phyloP scores from a whole-genome alignment of 2,888 invertebrate species.

The Romanomermis culicivorax region DNA sequence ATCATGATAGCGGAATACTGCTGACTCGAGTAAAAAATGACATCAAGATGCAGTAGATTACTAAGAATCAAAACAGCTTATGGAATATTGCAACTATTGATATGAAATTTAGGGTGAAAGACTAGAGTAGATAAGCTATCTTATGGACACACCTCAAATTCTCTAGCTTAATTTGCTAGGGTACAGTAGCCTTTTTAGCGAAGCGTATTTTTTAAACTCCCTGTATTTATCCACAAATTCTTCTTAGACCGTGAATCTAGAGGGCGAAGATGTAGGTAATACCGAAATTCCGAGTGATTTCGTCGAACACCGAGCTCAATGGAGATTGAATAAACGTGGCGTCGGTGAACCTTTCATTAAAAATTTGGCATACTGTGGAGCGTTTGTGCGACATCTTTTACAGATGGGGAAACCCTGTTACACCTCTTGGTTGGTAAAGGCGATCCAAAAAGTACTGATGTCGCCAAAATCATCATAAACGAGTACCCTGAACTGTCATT shows the following conservation, averaged over 20 bases:
- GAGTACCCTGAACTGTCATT: slow-evolving; percentile 70
- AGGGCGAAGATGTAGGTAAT: background rate
- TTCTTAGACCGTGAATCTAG: background rate
- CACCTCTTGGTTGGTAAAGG: slow-evolving; percentile 87
- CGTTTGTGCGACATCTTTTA: background rate
- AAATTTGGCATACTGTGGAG: background rate
- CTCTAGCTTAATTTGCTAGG: too few relatives aligned
- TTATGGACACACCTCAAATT: too few relatives aligned
- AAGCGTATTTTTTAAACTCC: too few relatives aligned
- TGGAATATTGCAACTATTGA: too few relatives aligned
- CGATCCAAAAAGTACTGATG: slow-evolving; percentile 53
- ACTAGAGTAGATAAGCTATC: too few relatives aligned
- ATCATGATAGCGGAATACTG: too few relatives aligned
- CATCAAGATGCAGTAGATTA: too few relatives aligned
- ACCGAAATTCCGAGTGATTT: slow-evolving; percentile 12
- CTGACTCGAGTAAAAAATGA: too few relatives aligned
- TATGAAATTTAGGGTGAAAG: too few relatives aligned
- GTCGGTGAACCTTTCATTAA: slow-evolving; percentile 24
- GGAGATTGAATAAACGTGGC: slow-evolving; percentile 90
- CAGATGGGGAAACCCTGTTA: slow-evolving; percentile 60
- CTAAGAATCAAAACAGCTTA: too few relatives aligned
- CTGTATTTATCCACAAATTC: background rate
- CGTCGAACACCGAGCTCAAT: slow-evolving; percentile 49
- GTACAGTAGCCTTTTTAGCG: too few relatives aligned
- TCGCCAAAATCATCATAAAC: slow-evolving; percentile 68